phyloP scores from a whole-genome alignment of 2,113 vertebrate genomes.

The Mixornis gularis region DNA sequence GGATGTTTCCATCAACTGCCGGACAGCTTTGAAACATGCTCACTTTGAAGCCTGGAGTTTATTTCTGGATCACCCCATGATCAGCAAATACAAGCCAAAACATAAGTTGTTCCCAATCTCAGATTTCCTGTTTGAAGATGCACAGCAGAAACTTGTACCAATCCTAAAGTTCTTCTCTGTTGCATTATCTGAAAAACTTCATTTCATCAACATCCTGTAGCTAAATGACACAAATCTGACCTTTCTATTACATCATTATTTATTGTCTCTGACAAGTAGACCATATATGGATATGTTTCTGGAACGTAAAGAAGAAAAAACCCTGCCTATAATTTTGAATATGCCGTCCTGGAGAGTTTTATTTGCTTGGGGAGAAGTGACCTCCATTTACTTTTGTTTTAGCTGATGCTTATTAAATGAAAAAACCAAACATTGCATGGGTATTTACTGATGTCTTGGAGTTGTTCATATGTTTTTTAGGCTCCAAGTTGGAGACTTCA shows the following conservation, averaged over 20 bases:
- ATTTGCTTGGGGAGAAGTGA: not conserved
- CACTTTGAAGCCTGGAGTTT: conserved; percentile 76
- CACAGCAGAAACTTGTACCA: conserved; percentile 27
- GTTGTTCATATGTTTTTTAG: not conserved
- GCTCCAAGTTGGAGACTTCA: not conserved
- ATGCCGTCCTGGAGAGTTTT: not conserved
- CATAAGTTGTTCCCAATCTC: conserved; percentile 74
- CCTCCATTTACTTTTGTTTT: not conserved
- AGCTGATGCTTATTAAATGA: not conserved
- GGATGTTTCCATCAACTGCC: conserved; percentile 67
- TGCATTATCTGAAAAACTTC: conserved; percentile 43
- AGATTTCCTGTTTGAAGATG: conserved; percentile 73
- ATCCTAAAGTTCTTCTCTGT: conserved; percentile 31
- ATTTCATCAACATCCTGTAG: conserved; percentile 54
- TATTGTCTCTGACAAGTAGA: conserved; percentile 68
- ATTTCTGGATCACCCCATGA: conserved; percentile 83
- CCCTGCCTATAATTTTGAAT: conserved; percentile 5
- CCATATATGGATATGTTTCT: conserved; percentile 82
- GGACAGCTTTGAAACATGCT: conserved; percentile 58
- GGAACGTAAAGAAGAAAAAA: conserved; percentile 53
- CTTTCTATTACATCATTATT: conserved; percentile 71
- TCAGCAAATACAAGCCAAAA: conserved; percentile 73
- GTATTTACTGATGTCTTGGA: not conserved
- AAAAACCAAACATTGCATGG: not conserved
- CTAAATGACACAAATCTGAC: conserved; percentile 56